These are phyloP conservation scores for Engraulis encrasicolus DNA, from an alignment of 2,113 vertebrate species.

Conservation along the genomic window DNA sequence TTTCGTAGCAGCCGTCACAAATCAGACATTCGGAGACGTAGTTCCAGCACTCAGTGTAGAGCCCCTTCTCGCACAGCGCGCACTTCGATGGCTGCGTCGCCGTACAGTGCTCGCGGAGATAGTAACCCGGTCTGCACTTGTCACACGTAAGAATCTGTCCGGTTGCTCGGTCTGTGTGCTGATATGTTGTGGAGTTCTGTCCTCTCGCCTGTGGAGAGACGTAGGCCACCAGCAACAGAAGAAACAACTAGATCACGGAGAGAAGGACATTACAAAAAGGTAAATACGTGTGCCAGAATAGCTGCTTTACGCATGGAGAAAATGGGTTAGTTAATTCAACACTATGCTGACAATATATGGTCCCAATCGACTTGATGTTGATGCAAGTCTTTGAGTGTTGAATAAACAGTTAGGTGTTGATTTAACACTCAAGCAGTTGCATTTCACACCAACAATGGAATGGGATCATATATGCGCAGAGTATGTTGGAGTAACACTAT, in stretches of 20 bases:
- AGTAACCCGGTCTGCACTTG: conserved; percentile 57
- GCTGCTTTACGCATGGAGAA: not conserved
- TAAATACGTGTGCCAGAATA: not conserved
- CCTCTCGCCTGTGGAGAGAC: rapidly evolving
- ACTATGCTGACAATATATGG: too few relatives aligned
- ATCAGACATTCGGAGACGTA: conserved; percentile 61
- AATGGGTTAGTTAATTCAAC: too few relatives aligned
- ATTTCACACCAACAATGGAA: too few relatives aligned
- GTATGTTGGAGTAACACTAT: too few relatives aligned
- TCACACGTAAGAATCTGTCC: conserved; percentile 55
- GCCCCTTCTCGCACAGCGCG: conserved; percentile 51
- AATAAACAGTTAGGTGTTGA: too few relatives aligned
- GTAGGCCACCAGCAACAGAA: not conserved
- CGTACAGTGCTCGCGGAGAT: conserved; percentile 57
- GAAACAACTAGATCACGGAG: not conserved
- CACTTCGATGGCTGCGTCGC: conserved; percentile 48
- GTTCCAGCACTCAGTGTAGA: conserved; percentile 72
- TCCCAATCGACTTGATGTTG: too few relatives aligned
- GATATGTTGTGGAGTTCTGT: conserved; percentile 27
- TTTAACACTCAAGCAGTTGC: too few relatives aligned
- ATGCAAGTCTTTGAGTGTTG: too few relatives aligned
- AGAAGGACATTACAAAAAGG: not conserved
- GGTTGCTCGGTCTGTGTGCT: conserved; percentile 24
- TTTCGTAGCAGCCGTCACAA: conserved; percentile 57
- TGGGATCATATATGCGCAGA: too few relatives aligned